Evolutionary conservation across 2,888 invertebrate genomes (phyloP).

Genomic region (Pseudanteris insignis): DNA sequence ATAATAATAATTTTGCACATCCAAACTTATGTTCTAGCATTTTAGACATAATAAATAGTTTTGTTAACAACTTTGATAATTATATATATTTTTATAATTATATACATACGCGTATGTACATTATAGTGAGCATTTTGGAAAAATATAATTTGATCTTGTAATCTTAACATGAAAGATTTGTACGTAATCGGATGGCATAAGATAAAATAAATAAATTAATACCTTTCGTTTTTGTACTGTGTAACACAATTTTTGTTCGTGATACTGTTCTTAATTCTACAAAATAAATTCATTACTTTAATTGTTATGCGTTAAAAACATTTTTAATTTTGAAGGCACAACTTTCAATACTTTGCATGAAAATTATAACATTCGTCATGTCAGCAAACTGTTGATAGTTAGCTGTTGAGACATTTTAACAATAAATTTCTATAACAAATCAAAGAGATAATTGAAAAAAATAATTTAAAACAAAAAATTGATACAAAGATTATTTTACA

Average conservation of each 20-base stretch:
- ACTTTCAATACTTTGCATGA: slow-evolving; percentile 26
- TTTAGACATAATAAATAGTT: slow-evolving; percentile 14
- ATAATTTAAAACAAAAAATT: not conserved
- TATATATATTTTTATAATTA: too few relatives aligned
- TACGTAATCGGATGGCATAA: slow-evolving; percentile 26
- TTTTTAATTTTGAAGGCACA: slow-evolving; percentile 26
- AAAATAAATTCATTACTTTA: not conserved
- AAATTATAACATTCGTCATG: slow-evolving; percentile 17
- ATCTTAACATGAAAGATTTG: slow-evolving; percentile 8
- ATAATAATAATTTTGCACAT: slow-evolving; percentile 17
- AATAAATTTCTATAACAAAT: too few relatives aligned
- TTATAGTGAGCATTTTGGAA: slow-evolving; percentile 30
- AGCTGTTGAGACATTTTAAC: too few relatives aligned
- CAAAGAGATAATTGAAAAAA: not conserved
- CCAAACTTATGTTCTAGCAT: slow-evolving; percentile 27
- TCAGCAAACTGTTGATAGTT: slow-evolving; percentile 9
- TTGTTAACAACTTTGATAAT: slow-evolving; percentile 1
- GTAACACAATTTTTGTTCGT: slow-evolving; percentile 1
- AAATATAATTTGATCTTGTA: slow-evolving; percentile 20
- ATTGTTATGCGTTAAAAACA: slow-evolving; percentile 12
- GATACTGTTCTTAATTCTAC: not conserved
- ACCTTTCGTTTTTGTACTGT: slow-evolving; percentile 3
- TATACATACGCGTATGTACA: too few relatives aligned
- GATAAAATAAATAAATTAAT: slow-evolving; percentile 20
- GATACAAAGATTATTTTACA: not conserved